A percentile compares a stretch with the other conserved stretches of the same genome.
Conservation (phyloP, 2,797 vertebrate genomes). For the Diceros bicornis region DNA sequence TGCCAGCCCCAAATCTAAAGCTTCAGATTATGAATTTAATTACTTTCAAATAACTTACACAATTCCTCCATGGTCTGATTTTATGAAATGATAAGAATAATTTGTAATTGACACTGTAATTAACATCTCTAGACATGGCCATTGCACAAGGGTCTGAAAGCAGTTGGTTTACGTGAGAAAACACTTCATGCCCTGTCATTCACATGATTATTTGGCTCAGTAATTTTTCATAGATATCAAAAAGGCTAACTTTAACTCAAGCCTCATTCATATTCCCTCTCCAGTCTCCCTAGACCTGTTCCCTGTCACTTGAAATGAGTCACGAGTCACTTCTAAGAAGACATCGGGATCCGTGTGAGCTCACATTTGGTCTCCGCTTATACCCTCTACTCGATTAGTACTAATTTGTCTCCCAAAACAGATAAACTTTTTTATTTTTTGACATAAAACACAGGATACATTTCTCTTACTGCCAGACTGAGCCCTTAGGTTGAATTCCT, state of each 20-base stretch:
- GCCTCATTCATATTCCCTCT: neutral
- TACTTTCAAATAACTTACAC: neutral
- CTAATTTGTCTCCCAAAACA: constrained; percentile 17
- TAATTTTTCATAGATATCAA: neutral
- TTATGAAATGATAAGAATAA: neutral
- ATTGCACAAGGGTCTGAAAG: neutral
- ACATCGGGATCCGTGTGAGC: neutral
- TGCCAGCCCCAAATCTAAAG: neutral
- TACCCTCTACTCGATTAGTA: neutral
- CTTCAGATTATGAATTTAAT: neutral
- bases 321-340: constrained; percentile 25
- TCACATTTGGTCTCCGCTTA: neutral
- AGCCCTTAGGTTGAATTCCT: neutral
- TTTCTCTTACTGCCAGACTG: neutral
- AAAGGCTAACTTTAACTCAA: neutral
- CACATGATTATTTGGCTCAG: neutral
- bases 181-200: neutral
- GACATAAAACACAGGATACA: neutral
- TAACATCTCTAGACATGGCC: neutral
- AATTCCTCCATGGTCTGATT: neutral
- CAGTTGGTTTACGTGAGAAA: neutral
- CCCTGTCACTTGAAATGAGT: constrained; percentile 21
- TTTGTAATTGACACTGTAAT: neutral
- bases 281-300: neutral
- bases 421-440: neutral